Evolutionary conservation across 2,888 invertebrate species (phyloP), one percentile per base, ranked within the genome.

Genomic region (Rotaria macrura): DNA sequence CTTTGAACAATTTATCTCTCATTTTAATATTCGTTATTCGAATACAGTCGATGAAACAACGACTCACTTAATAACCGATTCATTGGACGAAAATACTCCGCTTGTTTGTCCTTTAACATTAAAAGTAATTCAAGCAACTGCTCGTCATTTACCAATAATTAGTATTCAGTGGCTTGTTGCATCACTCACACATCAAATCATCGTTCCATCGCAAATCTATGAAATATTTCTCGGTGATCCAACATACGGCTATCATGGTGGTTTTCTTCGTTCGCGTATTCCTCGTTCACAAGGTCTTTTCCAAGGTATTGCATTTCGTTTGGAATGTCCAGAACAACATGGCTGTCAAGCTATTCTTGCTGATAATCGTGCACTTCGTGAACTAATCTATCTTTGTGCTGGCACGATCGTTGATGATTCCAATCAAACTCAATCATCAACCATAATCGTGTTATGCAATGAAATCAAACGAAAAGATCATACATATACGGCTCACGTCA

Each of bases 11-110:
- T 79, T 79, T n/a, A 43, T 79, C n/a, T 43, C 40, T 12, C 79
- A 79, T 43, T 79, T 79, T 79, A 79, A 79, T n/a, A 12, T 40
- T 79, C 79, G 40, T 14, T 43, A 40, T 43, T 43, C 79, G 12
- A 43, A 43, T 43, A 25, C n/a, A 43, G 43, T 79, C 43, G 79
- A 79, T 14, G 43, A 79, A 40, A 79, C 79, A 43, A 79, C 79
- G n/a, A 79, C 79, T 79, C 79, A 79, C n/a, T 79, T 79, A n/a
- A 79, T 79, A 79, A 79, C 79, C 25, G 79, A 79, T 43, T 40
- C 40, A n/a, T 40, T 40, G n/a, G 79, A 79, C n/a, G 65, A 65
- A 20, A 40, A 79, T n/a, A 43, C 79, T 79, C 79, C 40, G 43
- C 79, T 79, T 40, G 40, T 79, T 43, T 79, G 79, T 79, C 79